Percentiles rank a stretch among this genome's conserved stretches.
These are phyloP conservation scores for Glyphotaelius pellucidus DNA, from an alignment of 2,888 invertebrate species.

Conservation along the genomic window DNA sequence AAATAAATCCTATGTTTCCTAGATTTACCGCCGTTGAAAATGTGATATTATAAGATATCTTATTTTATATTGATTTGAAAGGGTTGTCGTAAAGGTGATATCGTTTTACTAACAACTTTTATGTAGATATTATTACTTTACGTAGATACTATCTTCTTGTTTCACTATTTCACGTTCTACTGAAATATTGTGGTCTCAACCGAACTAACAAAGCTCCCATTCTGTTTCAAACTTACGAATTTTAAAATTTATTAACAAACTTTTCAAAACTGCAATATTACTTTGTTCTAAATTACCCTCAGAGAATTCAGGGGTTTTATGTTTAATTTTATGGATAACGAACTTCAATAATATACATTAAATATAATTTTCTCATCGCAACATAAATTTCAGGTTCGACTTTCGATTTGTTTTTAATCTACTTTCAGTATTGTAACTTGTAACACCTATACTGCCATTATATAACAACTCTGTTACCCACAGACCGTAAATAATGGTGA, in stretches of 20 bases:
- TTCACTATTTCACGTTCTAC: background rate
- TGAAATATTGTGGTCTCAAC: background rate
- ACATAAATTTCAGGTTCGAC: background rate
- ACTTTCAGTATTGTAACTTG: too few species aligned
- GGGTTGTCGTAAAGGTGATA: background rate
- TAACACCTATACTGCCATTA: too few species aligned
- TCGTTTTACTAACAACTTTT: background rate
- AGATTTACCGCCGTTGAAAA: background rate
- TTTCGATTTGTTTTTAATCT: background rate
- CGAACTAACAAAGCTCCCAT: background rate
- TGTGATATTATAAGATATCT: background rate
- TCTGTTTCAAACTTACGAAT: background rate
- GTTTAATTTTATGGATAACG: background rate
- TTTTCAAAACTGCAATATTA: background rate
- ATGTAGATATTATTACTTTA: too few species aligned
- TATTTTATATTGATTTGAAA: background rate
- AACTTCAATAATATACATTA: background rate
- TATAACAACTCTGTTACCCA: too few species aligned
- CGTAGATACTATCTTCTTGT: too few species aligned
- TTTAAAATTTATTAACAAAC: background rate
- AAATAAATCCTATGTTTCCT: background rate
- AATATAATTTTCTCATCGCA: background rate
- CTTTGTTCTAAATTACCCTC: background rate
- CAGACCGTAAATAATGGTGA: background rate
- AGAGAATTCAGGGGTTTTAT: background rate